phyloP scores from a whole-genome alignment of 2,113 vertebrate genomes.

The Gasterosteus aculeatus region DNA sequence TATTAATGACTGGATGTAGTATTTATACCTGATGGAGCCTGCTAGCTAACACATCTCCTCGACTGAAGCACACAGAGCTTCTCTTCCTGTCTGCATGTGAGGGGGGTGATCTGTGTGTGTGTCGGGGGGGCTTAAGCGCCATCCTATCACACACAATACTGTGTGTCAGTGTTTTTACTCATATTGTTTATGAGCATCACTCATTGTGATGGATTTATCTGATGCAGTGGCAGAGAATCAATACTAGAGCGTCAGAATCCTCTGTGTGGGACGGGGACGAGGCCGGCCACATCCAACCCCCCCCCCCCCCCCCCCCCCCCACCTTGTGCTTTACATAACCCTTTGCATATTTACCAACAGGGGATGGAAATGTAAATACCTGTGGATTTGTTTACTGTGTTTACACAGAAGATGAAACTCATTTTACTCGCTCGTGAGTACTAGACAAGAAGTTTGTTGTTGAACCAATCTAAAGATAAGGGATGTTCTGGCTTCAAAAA shows the following conservation, averaged over 20 bases:
- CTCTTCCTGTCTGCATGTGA: no score
- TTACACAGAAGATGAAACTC: neutral
- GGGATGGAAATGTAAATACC: slow-evolving; percentile 56
- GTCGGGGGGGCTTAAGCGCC: no score
- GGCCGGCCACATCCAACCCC: neutral
- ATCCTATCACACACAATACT: no score
- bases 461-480: neutral
- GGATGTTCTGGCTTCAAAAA: neutral
- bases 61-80: no score
- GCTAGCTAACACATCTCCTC: no score
- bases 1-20: no score
- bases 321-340: slow-evolving; percentile 55
- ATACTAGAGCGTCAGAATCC: slow-evolving; percentile 8
- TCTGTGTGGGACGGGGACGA: neutral
- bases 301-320: slow-evolving; percentile 5
- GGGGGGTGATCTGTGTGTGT: no score
- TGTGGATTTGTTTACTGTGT: slow-evolving; percentile 48
- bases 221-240: slow-evolving; percentile 6
- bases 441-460: neutral
- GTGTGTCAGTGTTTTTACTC: no score
- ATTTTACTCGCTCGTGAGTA: neutral
- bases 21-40: no score
- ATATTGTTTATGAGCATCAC: no score
- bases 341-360: slow-evolving; percentile 65
- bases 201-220: neutral